Percentiles rank a stretch among this genome's conserved stretches.
phyloP scores from a whole-genome alignment of 2,113 vertebrate species.

The Balaeniceps rex region DNA sequence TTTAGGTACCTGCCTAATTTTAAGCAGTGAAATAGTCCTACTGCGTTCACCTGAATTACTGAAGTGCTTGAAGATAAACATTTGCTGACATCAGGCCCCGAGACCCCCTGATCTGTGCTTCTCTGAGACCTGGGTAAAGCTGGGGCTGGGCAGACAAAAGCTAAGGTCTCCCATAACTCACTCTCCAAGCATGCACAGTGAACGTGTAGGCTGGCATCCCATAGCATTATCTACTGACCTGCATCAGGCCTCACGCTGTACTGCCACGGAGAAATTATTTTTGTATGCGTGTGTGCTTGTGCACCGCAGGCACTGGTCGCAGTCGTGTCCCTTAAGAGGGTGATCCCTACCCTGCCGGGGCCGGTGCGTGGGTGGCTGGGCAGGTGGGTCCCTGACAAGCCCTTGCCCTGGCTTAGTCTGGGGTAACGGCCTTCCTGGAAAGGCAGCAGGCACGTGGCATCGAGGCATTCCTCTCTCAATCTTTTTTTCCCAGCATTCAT shows the following conservation, averaged over 20 bases:
- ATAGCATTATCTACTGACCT: background rate
- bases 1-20: conserved; percentile 44
- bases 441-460: fast-evolving
- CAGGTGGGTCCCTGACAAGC: background rate
- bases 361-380: background rate
- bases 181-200: background rate
- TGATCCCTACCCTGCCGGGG: background rate
- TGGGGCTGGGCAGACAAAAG: background rate
- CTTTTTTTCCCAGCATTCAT: background rate
- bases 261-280: background rate
- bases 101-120: background rate
- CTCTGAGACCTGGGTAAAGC: background rate
- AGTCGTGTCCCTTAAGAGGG: fast-evolving
- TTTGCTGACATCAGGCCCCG: background rate
- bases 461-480: background rate
- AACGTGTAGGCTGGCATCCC: background rate
- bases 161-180: background rate
- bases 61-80: background rate
- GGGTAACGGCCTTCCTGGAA: background rate
- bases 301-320: fast-evolving
- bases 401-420: background rate
- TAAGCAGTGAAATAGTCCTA: background rate
- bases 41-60: conserved; percentile 1
- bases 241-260: background rate
- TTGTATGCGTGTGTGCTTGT: fast-evolving